Base-by-base conservation (phyloP, 2,113 vertebrate species). In the Chaetops frenatus region DNA sequence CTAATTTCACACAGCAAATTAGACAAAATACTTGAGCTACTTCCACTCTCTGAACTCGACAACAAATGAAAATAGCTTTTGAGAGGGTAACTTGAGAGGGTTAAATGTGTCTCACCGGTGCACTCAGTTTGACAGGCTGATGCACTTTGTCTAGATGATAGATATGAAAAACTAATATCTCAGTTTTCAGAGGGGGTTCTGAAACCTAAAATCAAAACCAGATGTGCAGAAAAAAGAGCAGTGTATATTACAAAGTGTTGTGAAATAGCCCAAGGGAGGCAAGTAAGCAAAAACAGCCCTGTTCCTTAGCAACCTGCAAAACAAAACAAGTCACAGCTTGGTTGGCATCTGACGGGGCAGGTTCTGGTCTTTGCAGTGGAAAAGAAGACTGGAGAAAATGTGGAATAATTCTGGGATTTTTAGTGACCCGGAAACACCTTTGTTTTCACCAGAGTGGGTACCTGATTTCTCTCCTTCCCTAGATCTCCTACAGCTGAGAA, bases 241-340 rank as follows among this genome's bases (percentile, higher is more conserved):
- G 94, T 81, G 89, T 97, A 97, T 97, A 95, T 97, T 98, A 97
- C 97, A 96, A 97, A 98, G 97, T 97, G 98, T 98, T 98, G 98
- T 98, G 98, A 98, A 98, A 98, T 51, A 89, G 94, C 98, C 97
- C 98, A 96, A 97, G 98, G 98, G 98, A 98, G 91, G 97, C 97
- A 97, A 98, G 98, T 98, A 98, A 98, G 98, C 98, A 98, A 98
- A 98, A 98, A 95, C 98, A 98, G 97, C 79, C 95, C 90, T 7
- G 98, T 98, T 97, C 89, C 98, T 95, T 97, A 97, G 98, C 97
- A 98, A 98, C 97, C 16, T 73, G 28, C 86, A 97, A 94, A 98
- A 97, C 98, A 98, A 98, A 98, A 98, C 98, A 98, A 96, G 97
- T 96, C 94, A 95, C 97, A 81, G 96, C 96, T 96, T 96, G 79